phyloP scores from a whole-genome alignment of 2,888 invertebrate species.

The Pyrrhopygopsis socrates region DNA sequence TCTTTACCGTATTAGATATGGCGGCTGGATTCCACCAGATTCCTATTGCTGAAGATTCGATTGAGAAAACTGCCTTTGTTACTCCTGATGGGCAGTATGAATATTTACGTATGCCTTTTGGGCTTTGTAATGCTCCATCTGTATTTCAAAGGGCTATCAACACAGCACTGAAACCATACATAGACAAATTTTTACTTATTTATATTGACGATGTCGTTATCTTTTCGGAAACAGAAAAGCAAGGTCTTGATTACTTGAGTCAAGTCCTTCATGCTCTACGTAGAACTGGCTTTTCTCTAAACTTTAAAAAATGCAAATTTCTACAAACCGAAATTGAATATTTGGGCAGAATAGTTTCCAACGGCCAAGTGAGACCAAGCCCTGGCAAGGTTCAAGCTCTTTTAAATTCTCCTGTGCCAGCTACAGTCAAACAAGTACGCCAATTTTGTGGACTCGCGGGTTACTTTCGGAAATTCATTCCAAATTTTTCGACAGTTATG shows the following conservation, averaged over 20 bases:
- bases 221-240: constrained; percentile 36
- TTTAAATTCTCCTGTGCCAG: background rate
- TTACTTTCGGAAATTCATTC: constrained; percentile 46
- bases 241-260: background rate
- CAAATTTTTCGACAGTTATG: constrained; percentile 39
- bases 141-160: constrained; percentile 85
- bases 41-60: too few species aligned
- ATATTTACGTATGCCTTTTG: constrained; percentile 88
- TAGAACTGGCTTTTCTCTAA: too few species aligned
- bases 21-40: constrained; percentile 73
- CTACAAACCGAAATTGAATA: too few species aligned
- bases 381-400: background rate
- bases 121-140: constrained; percentile 88
- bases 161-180: background rate
- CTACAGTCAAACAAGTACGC: background rate
- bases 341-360: too few species aligned
- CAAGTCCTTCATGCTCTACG: too few species aligned
- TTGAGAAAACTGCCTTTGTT: constrained; percentile 80
- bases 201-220: constrained; percentile 83
- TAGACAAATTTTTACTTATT: background rate
- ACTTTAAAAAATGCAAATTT: too few species aligned
- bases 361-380: background rate
- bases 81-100: constrained; percentile 89
- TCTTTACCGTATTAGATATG: constrained; percentile 49
- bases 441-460: background rate